These are phyloP conservation scores for Aplysina aerophoba DNA, from an alignment of 37 sponge, comb jelly and placozoan genomes.

Conservation along the genomic window DNA sequence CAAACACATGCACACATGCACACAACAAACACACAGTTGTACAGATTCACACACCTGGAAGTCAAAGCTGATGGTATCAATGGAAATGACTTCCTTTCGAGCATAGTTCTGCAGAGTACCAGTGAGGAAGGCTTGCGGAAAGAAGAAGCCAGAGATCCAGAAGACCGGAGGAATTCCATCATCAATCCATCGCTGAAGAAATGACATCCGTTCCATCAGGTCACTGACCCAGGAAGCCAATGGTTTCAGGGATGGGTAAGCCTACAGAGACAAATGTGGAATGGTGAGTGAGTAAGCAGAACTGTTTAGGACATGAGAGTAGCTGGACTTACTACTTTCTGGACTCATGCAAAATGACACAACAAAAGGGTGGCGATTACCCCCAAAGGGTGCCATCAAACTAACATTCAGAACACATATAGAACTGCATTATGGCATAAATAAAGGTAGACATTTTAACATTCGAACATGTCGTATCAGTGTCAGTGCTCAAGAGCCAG, in stretches of 20 bases:
- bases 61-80: constrained; percentile 93
- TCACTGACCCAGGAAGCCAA: constrained; percentile 94
- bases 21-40: too few species aligned
- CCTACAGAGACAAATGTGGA: constrained; percentile 29
- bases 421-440: too few species aligned
- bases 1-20: too few species aligned
- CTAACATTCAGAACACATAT: too few species aligned
- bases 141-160: constrained; percentile 99
- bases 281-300: too few species aligned
- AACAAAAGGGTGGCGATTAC: too few species aligned
- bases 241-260: constrained; percentile 97
- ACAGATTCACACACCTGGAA: constrained; percentile 65
- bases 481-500: too few species aligned
- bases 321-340: too few species aligned
- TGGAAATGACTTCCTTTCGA: constrained; percentile 88
- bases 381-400: not conserved
- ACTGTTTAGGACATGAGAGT: too few species aligned
- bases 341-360: too few species aligned
- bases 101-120: constrained; percentile 99
- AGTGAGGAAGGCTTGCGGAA: constrained; percentile 98
- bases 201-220: constrained; percentile 80
- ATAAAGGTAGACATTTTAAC: too few species aligned
- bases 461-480: too few species aligned
- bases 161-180: constrained; percentile 84
- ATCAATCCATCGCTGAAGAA: constrained; percentile 90